Percentiles rank a stretch among this genome's conserved stretches.
phyloP scores from a whole-genome alignment of 1,140 invertebrate species.

The Scylla paramamosain region DNA sequence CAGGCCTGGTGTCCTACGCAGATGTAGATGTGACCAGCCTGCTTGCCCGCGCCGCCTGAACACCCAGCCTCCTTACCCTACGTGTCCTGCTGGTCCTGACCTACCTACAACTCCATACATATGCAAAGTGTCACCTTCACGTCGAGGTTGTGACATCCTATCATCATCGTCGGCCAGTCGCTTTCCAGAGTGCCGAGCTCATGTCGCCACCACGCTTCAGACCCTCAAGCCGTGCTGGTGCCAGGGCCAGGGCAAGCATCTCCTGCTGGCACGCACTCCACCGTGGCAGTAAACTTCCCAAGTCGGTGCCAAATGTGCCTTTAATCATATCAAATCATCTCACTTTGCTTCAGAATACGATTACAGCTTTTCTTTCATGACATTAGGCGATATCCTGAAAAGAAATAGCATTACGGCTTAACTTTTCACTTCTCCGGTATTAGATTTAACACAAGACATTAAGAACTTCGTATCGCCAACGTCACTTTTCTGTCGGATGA shows the following conservation, averaged over 20 bases:
- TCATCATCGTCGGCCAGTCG: background rate
- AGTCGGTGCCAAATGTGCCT: conserved; percentile 7
- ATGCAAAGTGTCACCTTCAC: background rate
- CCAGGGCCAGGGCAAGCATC: background rate
- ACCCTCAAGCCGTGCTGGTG: background rate
- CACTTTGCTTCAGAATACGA: background rate
- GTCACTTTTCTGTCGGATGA: background rate
- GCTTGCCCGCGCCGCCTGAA: conserved; percentile 66
- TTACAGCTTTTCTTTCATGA: background rate
- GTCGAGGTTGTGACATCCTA: background rate
- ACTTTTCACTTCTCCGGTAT: too few relatives aligned
- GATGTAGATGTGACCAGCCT: conserved; percentile 68
- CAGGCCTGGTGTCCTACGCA: conserved; percentile 70
- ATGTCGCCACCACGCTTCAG: background rate
- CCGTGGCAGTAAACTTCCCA: background rate
- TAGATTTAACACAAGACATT: too few relatives aligned
- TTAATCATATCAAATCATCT: background rate
- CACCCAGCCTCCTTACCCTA: background rate
- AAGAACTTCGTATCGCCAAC: background rate
- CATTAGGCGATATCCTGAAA: background rate
- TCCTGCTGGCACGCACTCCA: background rate
- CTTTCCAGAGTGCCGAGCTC: background rate
- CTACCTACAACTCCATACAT: background rate
- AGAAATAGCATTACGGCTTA: background rate
- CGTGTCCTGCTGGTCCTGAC: background rate